phyloP scores from a whole-genome alignment of 1,140 invertebrate species.

The Cardiocondyla obscurior region DNA sequence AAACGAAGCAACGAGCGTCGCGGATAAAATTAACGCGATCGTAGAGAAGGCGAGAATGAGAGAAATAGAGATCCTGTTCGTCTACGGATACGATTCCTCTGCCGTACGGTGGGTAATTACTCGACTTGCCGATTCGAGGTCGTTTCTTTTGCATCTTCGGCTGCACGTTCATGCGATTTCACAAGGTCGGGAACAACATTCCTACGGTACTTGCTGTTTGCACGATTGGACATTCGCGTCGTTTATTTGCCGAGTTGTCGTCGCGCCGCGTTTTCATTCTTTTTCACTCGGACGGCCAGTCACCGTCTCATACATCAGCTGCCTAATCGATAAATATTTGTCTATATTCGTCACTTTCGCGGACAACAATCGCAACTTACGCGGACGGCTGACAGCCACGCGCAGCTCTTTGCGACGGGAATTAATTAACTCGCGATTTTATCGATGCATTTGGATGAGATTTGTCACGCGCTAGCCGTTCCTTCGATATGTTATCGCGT shows the following conservation, averaged over 20 bases:
- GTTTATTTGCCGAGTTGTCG: conserved; percentile 36
- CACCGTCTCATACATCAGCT: neutral
- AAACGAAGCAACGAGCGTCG: neutral
- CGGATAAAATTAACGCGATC: neutral
- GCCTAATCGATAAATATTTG: neutral
- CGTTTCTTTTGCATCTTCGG: conserved; percentile 53
- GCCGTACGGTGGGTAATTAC: conserved; percentile 5
- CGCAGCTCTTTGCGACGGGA: neutral
- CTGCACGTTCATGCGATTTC: conserved; percentile 20
- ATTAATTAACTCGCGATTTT: conserved; percentile 32
- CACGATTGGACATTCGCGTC: conserved; percentile 23
- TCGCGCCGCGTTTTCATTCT: neutral
- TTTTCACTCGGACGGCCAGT: neutral
- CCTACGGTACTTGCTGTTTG: conserved; percentile 45
- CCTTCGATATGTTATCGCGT: conserved; percentile 12
- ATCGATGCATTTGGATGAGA: conserved; percentile 23
- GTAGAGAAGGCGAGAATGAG: neutral
- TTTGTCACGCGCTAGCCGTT: conserved; percentile 15
- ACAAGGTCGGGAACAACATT: conserved; percentile 57
- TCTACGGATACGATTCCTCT: neutral
- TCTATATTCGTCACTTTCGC: conserved; percentile 9
- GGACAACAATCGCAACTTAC: neutral
- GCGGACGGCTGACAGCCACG: neutral
- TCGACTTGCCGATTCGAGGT: conserved; percentile 41
- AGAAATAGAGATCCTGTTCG: conserved; percentile 44